Base-by-base conservation (phyloP, 2,888 invertebrate species). In the Thereva nobilitata region DNA sequence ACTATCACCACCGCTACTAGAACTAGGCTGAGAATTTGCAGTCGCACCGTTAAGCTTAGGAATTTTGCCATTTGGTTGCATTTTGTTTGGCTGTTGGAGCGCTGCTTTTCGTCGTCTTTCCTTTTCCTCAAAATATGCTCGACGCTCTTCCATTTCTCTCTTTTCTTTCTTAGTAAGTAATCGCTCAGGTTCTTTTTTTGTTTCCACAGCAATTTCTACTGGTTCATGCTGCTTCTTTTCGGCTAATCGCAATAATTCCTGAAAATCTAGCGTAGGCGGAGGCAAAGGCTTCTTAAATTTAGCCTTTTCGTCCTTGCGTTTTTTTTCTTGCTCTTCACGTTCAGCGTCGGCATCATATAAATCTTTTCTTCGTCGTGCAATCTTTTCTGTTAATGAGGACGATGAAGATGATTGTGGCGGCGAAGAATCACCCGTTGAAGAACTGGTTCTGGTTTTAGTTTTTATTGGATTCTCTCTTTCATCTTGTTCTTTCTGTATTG, bases 221-320 rank as follows among this genome's bases (percentile, higher is more conserved):
- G 93, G 93, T 76, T 93, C 91, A 77, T 86, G 85, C 71, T 93
- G 93, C 76, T 93, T 93, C 75, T 91, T 87, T 72, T 90, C 91
- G 0, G 94, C 94, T 5, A 94, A 81, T 79, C 92, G 91, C 3
- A 95, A 78, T 34, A 95, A 78, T 67, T 91, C 87, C 73, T 86
- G 84, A 76, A 93, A 95, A 78, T 92, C 90, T 78, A 93, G 85
- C 0, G 89, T 88, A 0, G 93, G 91, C 3, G 91, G 91, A 54
- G 82, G 78, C 23, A 23, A 2, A 4, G 84, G 82, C 71, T 83
- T 78, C 68, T 79, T 86, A 4, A 82, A 77, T 77, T 89, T 91
- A 0, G 83, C 81, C 73, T 86, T 87, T 10, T 82, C 78, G 10
- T 79, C 79, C 3, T 75, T 76, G n/a, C 74, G 74, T 47, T 74